Percentiles rank a stretch among this genome's conserved stretches.
These are phyloP conservation scores for Altica lythri DNA, from an alignment of 2,888 invertebrate species.

Conservation along the genomic window DNA sequence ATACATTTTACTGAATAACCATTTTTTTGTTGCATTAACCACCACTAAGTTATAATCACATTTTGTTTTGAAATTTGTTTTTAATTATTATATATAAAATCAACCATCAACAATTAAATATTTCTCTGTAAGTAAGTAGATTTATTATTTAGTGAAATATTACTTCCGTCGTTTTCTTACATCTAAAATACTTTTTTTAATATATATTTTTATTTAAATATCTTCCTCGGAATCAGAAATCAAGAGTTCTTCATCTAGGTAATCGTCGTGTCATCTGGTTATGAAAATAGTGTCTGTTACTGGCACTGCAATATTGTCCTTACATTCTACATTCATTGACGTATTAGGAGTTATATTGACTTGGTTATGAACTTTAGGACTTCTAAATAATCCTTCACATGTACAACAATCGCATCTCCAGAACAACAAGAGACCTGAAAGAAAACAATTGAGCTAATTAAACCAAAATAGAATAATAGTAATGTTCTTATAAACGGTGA, in stretches of 20 bases:
- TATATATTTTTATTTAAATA: conserved; percentile 24
- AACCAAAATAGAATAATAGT: not conserved
- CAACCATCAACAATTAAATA: too few relatives aligned
- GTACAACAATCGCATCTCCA: conserved; percentile 55
- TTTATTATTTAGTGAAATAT: too few relatives aligned
- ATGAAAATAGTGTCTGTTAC: conserved; percentile 63
- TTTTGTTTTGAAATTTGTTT: too few relatives aligned
- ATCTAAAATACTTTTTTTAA: too few relatives aligned
- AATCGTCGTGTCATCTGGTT: conserved; percentile 61
- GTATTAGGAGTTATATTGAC: conserved; percentile 25
- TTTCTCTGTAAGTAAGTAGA: too few relatives aligned
- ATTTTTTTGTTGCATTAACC: too few relatives aligned
- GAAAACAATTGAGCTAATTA: too few relatives aligned
- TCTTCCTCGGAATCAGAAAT: conserved; percentile 48
- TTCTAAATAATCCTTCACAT: conserved; percentile 47
- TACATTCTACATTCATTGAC: conserved; percentile 27
- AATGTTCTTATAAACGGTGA: too few relatives aligned
- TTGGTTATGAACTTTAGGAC: conserved; percentile 34
- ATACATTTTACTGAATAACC: too few relatives aligned
- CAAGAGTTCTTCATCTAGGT: conserved; percentile 48
- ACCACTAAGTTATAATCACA: too few relatives aligned
- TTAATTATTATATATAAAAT: too few relatives aligned
- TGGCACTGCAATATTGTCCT: conserved; percentile 52
- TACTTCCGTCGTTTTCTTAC: too few relatives aligned
- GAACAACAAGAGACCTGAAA: conserved; percentile 53